Evolutionary conservation across 2,797 vertebrate genomes (phyloP).

Genomic region (Malurus splendens): DNA sequence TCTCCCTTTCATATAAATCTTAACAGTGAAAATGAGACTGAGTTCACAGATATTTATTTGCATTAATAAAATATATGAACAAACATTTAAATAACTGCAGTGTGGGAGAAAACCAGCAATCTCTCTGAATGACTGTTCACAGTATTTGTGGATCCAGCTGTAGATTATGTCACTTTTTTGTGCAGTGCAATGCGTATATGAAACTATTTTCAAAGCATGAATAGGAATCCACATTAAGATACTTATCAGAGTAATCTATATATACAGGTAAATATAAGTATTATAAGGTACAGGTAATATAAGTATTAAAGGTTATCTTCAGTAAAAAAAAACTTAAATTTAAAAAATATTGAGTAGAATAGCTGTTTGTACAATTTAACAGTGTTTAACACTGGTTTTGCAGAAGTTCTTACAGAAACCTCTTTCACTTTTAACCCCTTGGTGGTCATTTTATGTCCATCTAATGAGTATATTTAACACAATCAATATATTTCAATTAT

Average conservation of each 20-base stretch:
- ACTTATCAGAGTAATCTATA: not conserved
- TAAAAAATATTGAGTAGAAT: not conserved
- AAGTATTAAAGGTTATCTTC: not conserved
- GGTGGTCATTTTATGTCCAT: not conserved
- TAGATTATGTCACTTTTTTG: not conserved
- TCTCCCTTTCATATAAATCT: constrained; percentile 20
- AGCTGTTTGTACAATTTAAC: not conserved
- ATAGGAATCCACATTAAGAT: constrained; percentile 34
- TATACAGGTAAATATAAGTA: not conserved
- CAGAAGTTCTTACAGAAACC: constrained; percentile 1
- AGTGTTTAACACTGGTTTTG: not conserved
- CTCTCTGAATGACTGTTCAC: not conserved
- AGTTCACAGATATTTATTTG: constrained; percentile 11
- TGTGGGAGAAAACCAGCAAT: not conserved
- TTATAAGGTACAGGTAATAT: no score
- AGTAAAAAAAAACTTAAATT: not conserved
- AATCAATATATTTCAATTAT: not conserved
- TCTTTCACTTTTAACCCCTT: constrained; percentile 11
- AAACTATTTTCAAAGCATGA: constrained; percentile 32
- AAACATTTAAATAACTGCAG: not conserved
- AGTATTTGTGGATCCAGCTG: constrained; percentile 8
- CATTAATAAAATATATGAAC: constrained; percentile 11
- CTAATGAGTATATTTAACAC: not conserved
- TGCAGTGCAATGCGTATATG: not conserved
- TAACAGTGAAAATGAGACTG: not conserved